Evolutionary conservation across 2,797 vertebrate species (phyloP), one percentile per base, ranked within the genome.

Genomic region (Sebastes variabilis): DNA sequence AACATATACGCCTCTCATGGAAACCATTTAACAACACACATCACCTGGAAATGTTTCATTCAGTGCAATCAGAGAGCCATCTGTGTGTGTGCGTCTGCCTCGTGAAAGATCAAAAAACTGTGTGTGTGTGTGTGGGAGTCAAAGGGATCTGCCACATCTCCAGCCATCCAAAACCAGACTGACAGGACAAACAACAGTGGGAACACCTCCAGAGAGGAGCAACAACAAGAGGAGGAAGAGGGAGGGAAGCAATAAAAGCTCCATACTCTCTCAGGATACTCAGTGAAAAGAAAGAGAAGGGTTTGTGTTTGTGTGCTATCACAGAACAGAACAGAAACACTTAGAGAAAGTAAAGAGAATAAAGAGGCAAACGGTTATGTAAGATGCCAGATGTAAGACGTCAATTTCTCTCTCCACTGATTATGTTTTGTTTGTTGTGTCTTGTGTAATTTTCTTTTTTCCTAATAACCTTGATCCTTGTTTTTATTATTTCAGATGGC

Each of bases 171-270:
- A 82, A 84, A 88, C 71, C 36, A 54, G 70, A 81, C 65, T 77
- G 90, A 90, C 73, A 76, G 79, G 81, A 80, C 65, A 88, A 75
- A 83, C 76, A 72, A 66, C 67, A 66, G 59, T 42, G 60, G 22
- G 65, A 75, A 79, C 52, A 22, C 29, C 80, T 62, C 64, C 22
- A 66, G 68, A 86, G 72, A 86, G 58, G 12, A 76, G n/a, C 20
- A 77, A 52, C 52, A 81, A 32, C 20, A 72, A 4, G 54, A 66
- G 49, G 29, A 70, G 16, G 68, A 70, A 30, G 32, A 86, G 54
- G 6, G 34, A 74, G 62, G n/a, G 38, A 77, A 10, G 66, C 30
- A 77, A 75, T 77, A 82, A 84, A 80, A 84, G 81, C 55, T 82
- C 67, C 52, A 20, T 25, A 84, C 79, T 83, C 76, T 76, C 80